phyloP scores from a whole-genome alignment of 1,140 invertebrate genomes.

The Muscidifurax raptorellus region DNA sequence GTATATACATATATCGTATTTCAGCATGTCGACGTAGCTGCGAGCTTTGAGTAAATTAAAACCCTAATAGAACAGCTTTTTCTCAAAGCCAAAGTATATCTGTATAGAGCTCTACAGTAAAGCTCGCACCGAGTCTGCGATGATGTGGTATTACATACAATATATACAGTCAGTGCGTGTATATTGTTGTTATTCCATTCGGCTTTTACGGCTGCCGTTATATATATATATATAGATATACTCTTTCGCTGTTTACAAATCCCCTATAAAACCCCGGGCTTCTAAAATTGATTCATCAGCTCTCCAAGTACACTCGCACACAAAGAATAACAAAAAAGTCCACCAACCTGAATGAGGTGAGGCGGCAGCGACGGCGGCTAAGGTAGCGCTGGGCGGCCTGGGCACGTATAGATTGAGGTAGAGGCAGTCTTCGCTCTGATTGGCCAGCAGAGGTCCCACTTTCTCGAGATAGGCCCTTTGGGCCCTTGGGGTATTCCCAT shows the following conservation, averaged over 20 bases:
- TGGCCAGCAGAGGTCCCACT: conserved; percentile 86
- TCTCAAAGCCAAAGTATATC: too few relatives aligned
- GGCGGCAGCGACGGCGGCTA: conserved; percentile 2
- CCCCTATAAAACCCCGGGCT: neutral
- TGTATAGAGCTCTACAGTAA: too few relatives aligned
- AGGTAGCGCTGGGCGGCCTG: conserved; percentile 70
- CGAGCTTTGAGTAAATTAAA: too few relatives aligned
- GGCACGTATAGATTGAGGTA: conserved; percentile 98
- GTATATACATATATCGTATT: too few relatives aligned
- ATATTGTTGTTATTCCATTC: neutral
- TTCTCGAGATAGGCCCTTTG: conserved; percentile 88
- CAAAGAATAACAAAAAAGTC: neutral
- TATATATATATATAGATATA: too few relatives aligned
- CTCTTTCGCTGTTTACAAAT: neutral
- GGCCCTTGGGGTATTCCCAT: conserved; percentile 85
- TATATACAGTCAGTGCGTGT: too few relatives aligned
- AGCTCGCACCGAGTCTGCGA: too few relatives aligned
- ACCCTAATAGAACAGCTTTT: too few relatives aligned
- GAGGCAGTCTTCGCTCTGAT: conserved; percentile 97
- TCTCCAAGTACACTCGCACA: too few relatives aligned
- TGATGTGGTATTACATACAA: too few relatives aligned
- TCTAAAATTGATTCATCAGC: too few relatives aligned
- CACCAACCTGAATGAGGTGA: conserved; percentile 6
- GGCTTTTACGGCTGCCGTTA: neutral
- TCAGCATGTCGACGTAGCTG: too few relatives aligned